Base-by-base conservation (phyloP, 2,113 vertebrate genomes). In the Heterotis niloticus region DNA sequence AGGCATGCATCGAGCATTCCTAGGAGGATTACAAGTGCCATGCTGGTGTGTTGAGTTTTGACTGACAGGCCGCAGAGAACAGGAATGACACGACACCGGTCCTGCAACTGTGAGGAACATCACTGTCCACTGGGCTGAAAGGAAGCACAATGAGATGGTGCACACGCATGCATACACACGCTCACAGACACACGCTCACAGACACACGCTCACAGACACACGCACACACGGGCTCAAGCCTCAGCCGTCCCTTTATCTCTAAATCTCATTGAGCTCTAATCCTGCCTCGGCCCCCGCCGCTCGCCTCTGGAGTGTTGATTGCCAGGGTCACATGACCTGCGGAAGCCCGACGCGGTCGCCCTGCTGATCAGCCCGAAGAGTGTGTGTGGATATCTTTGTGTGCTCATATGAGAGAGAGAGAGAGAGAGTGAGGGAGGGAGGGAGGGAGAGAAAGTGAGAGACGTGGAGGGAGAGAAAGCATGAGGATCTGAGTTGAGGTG, bases 291-390 rank as follows among this genome's bases (percentile, higher is more conserved):
- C 28, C 34, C 57, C 67, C 29, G 34, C 75, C 83, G 72, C 73
- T 54, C 80, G 68, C 71, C 79, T 80, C 29, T 74, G 57, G 24
- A 77, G 81, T 29, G 84, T 2, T 80, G 89, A 80, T 83, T 83
- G 85, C 79, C 80, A 74, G 86, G 68, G 87, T 91, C 93, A 91
- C 87, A 86, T 91, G 91, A 90, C 85, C 85, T 57, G 68, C 68
- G 34, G 0, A 87, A 84, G 89, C 88, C 88, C 81, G 88, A 87
- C 83, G 87, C 57, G 86, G 86, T 80, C 80, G 87, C 89, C 85
- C 83, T 90, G 89, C 90, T 91, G 74, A 74, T 74, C 14, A 59
- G 54, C 51, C 26, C 24, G 87, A 89, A 88, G 87, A 90, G 84
- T 79, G 83, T 70, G 75, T 54, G 67, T n/a, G 67, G 28, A 26